These are phyloP conservation scores for Bombyx mandarina DNA, from an alignment of 1,140 invertebrate genomes.

Conservation along the genomic window DNA sequence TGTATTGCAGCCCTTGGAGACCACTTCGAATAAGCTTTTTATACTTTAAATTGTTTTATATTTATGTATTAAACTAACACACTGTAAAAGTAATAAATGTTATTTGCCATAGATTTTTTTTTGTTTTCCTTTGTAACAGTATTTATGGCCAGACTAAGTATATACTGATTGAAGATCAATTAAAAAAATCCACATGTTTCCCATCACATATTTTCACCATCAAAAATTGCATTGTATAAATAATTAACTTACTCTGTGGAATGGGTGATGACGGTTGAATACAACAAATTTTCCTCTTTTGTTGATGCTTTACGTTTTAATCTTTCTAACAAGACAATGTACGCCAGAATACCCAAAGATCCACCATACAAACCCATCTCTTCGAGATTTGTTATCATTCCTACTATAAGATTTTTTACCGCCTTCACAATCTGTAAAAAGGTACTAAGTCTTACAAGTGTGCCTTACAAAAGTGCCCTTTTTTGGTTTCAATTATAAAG, in stretches of 20 bases:
- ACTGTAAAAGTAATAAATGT: too few species aligned
- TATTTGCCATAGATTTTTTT: too few species aligned
- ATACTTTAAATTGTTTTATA: too few species aligned
- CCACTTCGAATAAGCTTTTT: too few species aligned
- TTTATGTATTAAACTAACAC: too few species aligned
- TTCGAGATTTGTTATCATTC: slow-evolving; percentile 60
- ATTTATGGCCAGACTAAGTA: too few species aligned
- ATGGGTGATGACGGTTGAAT: slow-evolving; percentile 53
- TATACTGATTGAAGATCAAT: too few species aligned
- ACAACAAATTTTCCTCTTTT: slow-evolving; percentile 49
- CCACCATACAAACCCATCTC: slow-evolving; percentile 76
- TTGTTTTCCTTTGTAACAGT: too few species aligned
- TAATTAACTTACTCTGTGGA: slow-evolving; percentile 32
- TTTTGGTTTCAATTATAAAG: background rate
- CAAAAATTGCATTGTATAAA: background rate
- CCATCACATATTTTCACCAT: too few species aligned
- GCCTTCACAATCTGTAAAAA: slow-evolving; percentile 45
- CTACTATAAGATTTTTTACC: slow-evolving; percentile 46
- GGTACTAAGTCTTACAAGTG: background rate
- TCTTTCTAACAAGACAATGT: slow-evolving; percentile 75
- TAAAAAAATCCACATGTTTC: too few species aligned
- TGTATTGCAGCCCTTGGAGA: too few species aligned
- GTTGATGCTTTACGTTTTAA: slow-evolving; percentile 70
- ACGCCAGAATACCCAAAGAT: slow-evolving; percentile 69
- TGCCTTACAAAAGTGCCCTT: background rate